Percentiles rank a stretch among this genome's conserved stretches.
Evolutionary conservation across 2,113 vertebrate genomes (phyloP).

Genomic region (Naja naja): DNA sequence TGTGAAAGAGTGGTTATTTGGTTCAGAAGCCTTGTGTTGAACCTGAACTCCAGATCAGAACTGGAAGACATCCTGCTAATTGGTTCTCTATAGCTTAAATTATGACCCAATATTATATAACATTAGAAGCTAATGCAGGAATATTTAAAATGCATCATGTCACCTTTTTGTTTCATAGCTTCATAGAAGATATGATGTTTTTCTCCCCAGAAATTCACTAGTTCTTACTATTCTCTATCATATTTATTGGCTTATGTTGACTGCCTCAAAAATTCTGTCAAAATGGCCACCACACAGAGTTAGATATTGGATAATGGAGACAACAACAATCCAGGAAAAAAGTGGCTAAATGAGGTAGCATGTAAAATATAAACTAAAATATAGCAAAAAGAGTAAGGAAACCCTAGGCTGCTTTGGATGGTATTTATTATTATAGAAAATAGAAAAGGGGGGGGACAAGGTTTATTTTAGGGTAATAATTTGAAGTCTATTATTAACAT

Average conservation of each 20-base stretch:
- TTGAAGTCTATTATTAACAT: background rate
- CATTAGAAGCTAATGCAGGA: background rate
- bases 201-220: background rate
- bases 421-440: background rate
- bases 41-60: background rate
- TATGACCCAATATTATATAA: background rate
- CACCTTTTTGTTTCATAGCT: background rate
- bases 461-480: background rate
- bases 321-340: background rate
- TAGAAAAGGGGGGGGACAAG: background rate
- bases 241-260: background rate
- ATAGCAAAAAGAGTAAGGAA: background rate
- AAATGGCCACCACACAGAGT: background rate
- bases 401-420: background rate
- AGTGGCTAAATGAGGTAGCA: background rate
- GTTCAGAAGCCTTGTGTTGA: background rate
- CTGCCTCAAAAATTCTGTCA: background rate
- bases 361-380: background rate
- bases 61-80: background rate
- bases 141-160: background rate
- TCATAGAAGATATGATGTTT: background rate
- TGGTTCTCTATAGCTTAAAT: background rate
- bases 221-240: background rate
- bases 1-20: background rate
- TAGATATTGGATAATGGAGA: background rate